Evolutionary conservation across 2,888 invertebrate genomes (phyloP), one percentile per base, ranked within the genome.

Genomic region (Alloscopus bannaensis): DNA sequence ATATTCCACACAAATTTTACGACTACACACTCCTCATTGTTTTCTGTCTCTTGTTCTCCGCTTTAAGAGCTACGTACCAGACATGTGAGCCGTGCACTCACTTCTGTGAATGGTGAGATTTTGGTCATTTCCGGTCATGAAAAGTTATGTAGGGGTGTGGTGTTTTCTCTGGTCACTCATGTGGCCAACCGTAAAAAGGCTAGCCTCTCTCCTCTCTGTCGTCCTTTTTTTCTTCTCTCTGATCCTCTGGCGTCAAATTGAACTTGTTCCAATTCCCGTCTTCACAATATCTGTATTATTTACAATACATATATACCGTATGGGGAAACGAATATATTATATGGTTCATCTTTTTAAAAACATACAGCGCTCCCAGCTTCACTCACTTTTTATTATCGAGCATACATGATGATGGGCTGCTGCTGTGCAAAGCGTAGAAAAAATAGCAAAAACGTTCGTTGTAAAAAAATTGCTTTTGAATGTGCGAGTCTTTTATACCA

Each of bases 81-180:
- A 22, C 18, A 22, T 52, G 8, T n/a, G 22, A 62, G 62, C 62
- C 42, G n/a, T n/a, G n/a, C n/a, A n/a, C n/a, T n/a, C n/a, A n/a
- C 42, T 62, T 62, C 40, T 22, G 59, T 28, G 70, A 83, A 83
- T 81, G 81, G 82, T 65, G 80, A 84, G 82, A 82, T 82, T 84
- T 81, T 81, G 80, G 70, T 78, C 81, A 82, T 84, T 84, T 84
- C 83, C 84, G 82, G 83, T 83, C 82, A 70, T 82, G 82, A 81
- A 83, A 83, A 84, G 80, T 83, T 83, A 80, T 73, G 80, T 76
- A 73, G 55, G 84, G 84, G 84, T 84, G 84, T 83, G 84, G 84
- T 84, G 81, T 83, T 83, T 81, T 81, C 84, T 84, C 81, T 84
- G 84, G 84, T 83, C 84, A 84, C 84, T 84, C 78, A 81, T 84